Percentiles rank a stretch among this genome's conserved stretches.
These are phyloP conservation scores for Ephydatia muelleri DNA, from an alignment of 37 sponge, comb jelly and placozoan genomes.

Conservation along the genomic window DNA sequence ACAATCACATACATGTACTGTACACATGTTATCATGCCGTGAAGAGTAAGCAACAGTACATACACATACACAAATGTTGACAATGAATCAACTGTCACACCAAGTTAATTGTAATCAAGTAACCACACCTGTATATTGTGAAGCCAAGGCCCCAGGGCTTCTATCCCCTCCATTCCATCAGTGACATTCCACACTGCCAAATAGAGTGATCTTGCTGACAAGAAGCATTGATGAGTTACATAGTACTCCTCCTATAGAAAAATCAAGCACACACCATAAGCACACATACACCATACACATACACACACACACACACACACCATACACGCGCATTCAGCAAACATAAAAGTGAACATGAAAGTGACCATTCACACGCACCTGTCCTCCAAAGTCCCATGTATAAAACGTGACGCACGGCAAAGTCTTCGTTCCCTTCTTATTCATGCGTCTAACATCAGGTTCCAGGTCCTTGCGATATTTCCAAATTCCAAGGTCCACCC, in stretches of 20 bases:
- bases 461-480: slow-evolving; percentile 82
- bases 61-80: neutral
- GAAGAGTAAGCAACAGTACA: neutral
- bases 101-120: too few species aligned
- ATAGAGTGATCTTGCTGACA: slow-evolving; percentile 85
- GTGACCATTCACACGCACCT: slow-evolving; percentile 41
- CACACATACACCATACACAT: neutral
- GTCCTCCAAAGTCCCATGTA: slow-evolving; percentile 97
- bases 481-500: slow-evolving; percentile 90
- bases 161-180: slow-evolving; percentile 77
- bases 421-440: slow-evolving; percentile 32
- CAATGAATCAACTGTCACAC: neutral
- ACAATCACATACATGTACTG: too few species aligned
- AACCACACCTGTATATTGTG: slow-evolving; percentile 82
- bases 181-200: slow-evolving; percentile 77
- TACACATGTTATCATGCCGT: too few species aligned
- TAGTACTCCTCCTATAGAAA: slow-evolving; percentile 86
- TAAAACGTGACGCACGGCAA: slow-evolving; percentile 79
- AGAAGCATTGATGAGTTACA: slow-evolving; percentile 93
- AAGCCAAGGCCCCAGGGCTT: slow-evolving; percentile 79
- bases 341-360: neutral
- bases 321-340: neutral
- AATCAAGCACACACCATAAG: neutral
- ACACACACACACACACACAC: neutral
- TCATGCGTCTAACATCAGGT: slow-evolving; percentile 11